Base-by-base conservation (phyloP, 2,113 vertebrate genomes). In the Xiphorhynchus elegans region DNA sequence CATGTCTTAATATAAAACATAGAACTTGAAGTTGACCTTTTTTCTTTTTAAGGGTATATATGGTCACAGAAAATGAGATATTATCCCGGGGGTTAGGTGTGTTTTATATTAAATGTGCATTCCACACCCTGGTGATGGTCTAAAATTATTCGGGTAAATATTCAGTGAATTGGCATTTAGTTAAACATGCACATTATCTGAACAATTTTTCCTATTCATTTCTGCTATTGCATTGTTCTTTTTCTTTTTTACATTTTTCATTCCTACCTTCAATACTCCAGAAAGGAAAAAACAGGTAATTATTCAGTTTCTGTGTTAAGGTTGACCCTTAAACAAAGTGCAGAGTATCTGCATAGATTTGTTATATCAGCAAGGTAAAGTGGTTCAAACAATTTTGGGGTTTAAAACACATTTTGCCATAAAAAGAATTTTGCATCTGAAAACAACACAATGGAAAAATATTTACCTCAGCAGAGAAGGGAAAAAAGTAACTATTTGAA, bases 31-130 rank as follows among this genome's bases (percentile, higher is more conserved):
- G 16, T 10, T 62, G 11, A n/a, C 28, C 37, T 55, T 6, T 16
- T 68, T 11, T 14, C 5, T 2, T 3, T 2, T 2, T 1, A 17
- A 70, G 8, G n/a, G 6, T 44, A 53, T 42, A 66, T 58, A 70
- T 3, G 40, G 12, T 39, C 29, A 62, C 35, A 81, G 11, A 69
- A 94, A 49, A 70, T 33, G 3, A 25, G 26, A 40, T 31, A 49
- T 62, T 84, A 69, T 47, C 20, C 12, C 68, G 8, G 15, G 68
- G 7, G 15, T 13, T 42, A 11, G 4, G 14, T 40, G 7, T 42
- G 3, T 25, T 79, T 2, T 67, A 15, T 70, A 55, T 6, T 33
- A 88, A 69, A 78, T 39, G 5, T 39, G 6, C 18, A 35, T 59
- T 81, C 59, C 3, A 26, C 2, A 59, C 4, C 9, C 7, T 74